Base-by-base conservation (phyloP, 2,113 vertebrate genomes). In the Zosterops japonicus region DNA sequence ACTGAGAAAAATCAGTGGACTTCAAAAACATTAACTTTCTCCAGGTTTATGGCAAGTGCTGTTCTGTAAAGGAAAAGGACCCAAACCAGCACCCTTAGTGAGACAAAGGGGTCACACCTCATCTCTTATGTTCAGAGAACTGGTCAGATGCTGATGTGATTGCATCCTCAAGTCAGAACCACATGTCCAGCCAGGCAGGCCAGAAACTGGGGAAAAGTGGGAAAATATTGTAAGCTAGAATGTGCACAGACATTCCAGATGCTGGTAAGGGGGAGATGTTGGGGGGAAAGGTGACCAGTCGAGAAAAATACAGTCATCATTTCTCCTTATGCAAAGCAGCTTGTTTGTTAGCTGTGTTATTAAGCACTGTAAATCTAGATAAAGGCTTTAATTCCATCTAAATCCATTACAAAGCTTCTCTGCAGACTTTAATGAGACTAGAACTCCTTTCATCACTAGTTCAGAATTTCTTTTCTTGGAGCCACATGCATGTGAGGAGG, bases 301-400 rank as follows among this genome's bases (percentile, higher is more conserved):
- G 1, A 24, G 42, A 65, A 77, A 78, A 92, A 33, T 4, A 9
- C 5, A 79, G 3, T 36, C 13, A 20, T 52, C 1, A 0, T 14
- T 70, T 59, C 49, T 69, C 31, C 29, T 65, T n/a, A 9, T 31
- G 10, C 42, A 67, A 67, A 89, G 60, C 60, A 28, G 14, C 68
- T 72, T 88, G 80, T 87, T 91, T 69, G 39, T 46, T 47, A 67
- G 44, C 71, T 74, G 50, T 80, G 79, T 76, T 82, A 9, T 52
- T 60, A 64, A 59, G 53, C 23, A 6, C 44, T 63, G 50, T 80
- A 94, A 74, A 92, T 92, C 67, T 88, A 86, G 87, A 59, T 80
- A 90, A 94, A 94, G 65, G 79, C 59, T 80, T 56, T 97, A 83
- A 90, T 95, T 87, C 56, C 23, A 33, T 65, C 63, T 70, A 47